Conservation (phyloP, 64 coral and sea anemone genomes). For the Anthopleura sola region DNA sequence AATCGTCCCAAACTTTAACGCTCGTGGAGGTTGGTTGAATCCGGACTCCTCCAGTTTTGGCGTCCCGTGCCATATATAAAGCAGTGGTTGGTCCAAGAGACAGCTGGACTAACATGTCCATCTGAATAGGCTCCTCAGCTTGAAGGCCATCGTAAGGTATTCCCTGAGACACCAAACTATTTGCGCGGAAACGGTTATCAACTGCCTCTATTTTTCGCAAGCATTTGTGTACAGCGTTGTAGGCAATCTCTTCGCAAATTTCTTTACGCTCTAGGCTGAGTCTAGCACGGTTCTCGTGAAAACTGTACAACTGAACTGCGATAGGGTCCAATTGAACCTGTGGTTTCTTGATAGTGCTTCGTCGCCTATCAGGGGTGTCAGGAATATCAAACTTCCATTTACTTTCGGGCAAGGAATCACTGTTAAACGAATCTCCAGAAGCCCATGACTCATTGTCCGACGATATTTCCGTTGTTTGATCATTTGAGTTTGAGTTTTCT, state of each 20-base stretch:
- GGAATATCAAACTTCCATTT: conserved; percentile 60
- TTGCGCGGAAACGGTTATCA: conserved; percentile 89
- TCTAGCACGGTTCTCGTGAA: conserved; percentile 94
- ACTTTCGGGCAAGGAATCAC: conserved; percentile 17
- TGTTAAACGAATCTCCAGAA: conserved; percentile 42
- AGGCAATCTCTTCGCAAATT: conserved; percentile 97
- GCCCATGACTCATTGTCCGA: conserved; percentile 64
- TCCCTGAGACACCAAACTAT: conserved; percentile 89
- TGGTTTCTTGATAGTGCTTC: conserved; percentile 83
- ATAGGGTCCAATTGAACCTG: conserved; percentile 80
- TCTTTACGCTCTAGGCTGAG: conserved; percentile 89
- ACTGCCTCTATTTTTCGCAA: conserved; percentile 91
- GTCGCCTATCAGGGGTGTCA: conserved; percentile 34
- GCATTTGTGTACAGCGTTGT: conserved; percentile 78
- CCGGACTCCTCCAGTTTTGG: conserved; percentile 56
- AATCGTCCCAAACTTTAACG: conserved; percentile 76
- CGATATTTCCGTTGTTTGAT: background rate
- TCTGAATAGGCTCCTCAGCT: conserved; percentile 81
- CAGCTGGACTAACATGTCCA: conserved; percentile 90
- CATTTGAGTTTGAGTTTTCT: background rate
- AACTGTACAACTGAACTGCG: conserved; percentile 77
- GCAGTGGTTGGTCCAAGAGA: conserved; percentile 75
- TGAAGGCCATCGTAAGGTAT: conserved; percentile 93
- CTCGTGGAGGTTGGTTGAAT: conserved; percentile 76
- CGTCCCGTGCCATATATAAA: conserved; percentile 76